Evolutionary conservation across 2,113 vertebrate genomes (phyloP), one percentile per base, ranked within the genome.

Genomic region (Piprites chloris): DNA sequence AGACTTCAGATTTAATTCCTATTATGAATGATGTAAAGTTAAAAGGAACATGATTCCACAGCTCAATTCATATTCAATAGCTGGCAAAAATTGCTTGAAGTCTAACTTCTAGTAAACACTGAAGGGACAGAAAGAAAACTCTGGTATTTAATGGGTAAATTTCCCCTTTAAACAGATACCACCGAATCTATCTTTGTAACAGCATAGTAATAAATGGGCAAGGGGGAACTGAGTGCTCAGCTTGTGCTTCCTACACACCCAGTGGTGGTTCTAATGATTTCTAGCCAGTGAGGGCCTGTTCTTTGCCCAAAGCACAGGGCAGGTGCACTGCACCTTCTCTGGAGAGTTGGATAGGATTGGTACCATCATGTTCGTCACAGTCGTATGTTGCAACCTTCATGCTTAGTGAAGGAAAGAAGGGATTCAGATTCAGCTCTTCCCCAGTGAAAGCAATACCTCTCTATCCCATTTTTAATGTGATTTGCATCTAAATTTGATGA

Each of bases 1-100:
- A 90, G 71, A 84, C 77, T 90, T 83, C 52, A 87, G 77, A 68
- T 83, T 82, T 87, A 72, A 93, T 95, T 86, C 55, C 61, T 90
- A 14, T 83, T 73, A 77, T 42, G 49, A 87, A 79, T 85, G 53
- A 85, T 80, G 46, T 35, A 85, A 94, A 95, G 76, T 53, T 69
- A 46, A 90, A 80, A 88, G 62, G 19, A 85, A 91, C 69, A 73
- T 63, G 11, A 55, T 83, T 91, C n/a, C 42, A 71, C 58, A 47
- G 28, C 16, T 42, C 59, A 77, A 9, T 83, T 90, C 18, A 6
- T 63, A 42, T 62, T 87, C 44, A 74, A 52, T 30, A 83, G 35
- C 27, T 90, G 53, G 39, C 73, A 47, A 89, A 76, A 9, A 24
- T 33, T 80, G 21, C 42, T 63, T 77, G 33, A 71, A 84, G 5